Evolutionary conservation across 2,113 vertebrate species (phyloP).

Genomic region (Indri indri): DNA sequence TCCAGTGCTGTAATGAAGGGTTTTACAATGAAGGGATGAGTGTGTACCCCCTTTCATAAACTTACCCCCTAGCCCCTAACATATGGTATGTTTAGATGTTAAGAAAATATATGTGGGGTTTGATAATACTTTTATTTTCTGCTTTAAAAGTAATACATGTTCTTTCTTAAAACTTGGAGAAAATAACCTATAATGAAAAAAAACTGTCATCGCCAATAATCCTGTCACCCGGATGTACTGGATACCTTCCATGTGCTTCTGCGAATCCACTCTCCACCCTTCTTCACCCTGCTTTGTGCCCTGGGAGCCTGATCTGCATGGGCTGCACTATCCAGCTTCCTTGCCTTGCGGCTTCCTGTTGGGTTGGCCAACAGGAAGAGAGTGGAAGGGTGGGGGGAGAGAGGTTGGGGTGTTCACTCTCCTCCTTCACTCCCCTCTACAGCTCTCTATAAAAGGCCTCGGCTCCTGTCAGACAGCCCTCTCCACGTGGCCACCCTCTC

Average conservation of each 20-base stretch:
- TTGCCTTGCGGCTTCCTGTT: background rate
- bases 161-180: background rate
- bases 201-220: background rate
- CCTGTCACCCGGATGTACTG: background rate
- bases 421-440: background rate
- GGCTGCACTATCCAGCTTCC: background rate
- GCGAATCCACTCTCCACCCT: background rate
- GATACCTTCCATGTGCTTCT: background rate
- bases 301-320: background rate
- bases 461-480: background rate
- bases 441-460: background rate
- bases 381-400: background rate
- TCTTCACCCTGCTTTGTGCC: background rate
- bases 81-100: background rate
- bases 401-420: background rate
- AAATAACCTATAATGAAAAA: background rate
- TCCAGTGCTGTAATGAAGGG: background rate
- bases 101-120: background rate
- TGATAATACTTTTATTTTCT: background rate
- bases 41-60: background rate
- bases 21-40: background rate
- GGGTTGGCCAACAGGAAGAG: background rate
- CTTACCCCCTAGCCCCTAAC: background rate
- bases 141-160: background rate
- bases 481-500: background rate